These are phyloP conservation scores for Malurus leucopterus DNA, from an alignment of 2,797 vertebrate genomes.

Conservation along the genomic window DNA sequence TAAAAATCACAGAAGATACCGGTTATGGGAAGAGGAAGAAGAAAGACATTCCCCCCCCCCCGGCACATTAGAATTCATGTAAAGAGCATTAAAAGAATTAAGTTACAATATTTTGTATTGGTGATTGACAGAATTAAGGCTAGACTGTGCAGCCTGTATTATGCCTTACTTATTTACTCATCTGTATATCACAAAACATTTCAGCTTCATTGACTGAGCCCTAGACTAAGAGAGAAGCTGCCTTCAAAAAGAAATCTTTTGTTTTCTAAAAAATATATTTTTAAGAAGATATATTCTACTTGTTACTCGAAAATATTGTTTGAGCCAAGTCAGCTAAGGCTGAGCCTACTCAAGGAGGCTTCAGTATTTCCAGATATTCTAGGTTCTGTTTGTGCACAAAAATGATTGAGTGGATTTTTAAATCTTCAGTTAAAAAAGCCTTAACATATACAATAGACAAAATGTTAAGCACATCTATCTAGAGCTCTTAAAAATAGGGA, in stretches of 20 bases:
- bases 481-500: background rate
- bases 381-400: background rate
- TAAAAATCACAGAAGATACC: background rate
- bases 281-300: background rate
- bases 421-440: background rate
- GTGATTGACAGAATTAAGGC: background rate
- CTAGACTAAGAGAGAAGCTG: background rate
- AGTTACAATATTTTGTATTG: background rate
- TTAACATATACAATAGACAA: background rate
- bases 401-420: background rate
- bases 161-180: background rate
- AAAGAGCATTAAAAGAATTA: background rate
- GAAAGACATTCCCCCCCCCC: background rate
- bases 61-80: background rate
- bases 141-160: background rate
- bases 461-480: background rate
- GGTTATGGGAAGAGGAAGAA: background rate
- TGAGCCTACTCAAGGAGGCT: background rate
- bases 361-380: background rate
- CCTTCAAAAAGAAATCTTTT: background rate
- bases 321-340: background rate
- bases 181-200: background rate
- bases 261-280: rapidly evolving
- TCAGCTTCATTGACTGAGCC: background rate
- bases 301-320: background rate